These are phyloP conservation scores for Callipepla squamata DNA, from an alignment of 2,113 vertebrate genomes.

Conservation along the genomic window DNA sequence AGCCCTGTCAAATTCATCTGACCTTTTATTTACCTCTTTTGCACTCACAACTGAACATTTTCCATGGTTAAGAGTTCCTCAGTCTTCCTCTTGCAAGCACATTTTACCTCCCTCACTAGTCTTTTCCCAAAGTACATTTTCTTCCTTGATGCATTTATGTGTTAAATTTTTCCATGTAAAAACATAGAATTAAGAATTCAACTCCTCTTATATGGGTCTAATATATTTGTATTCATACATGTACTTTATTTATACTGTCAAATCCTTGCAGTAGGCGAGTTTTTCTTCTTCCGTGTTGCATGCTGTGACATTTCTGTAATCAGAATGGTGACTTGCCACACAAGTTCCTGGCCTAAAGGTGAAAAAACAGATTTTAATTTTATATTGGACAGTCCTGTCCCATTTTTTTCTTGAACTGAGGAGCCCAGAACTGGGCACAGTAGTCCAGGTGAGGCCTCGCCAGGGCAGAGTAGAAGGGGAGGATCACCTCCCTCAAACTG, in stretches of 20 bases:
- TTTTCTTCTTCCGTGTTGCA: not conserved
- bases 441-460: not conserved
- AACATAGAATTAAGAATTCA: not conserved
- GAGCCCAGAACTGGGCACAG: not conserved
- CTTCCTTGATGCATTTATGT: not conserved
- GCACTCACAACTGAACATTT: not conserved
- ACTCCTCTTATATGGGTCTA: accelerated
- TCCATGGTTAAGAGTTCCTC: not conserved
- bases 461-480: not conserved
- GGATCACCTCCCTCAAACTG: not conserved
- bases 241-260: not conserved
- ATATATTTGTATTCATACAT: not conserved
- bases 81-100: not conserved
- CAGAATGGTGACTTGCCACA: not conserved
- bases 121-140: not conserved
- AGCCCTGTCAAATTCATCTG: not conserved
- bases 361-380: not conserved
- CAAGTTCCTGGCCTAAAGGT: not conserved
- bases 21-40: not conserved
- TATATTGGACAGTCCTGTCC: not conserved
- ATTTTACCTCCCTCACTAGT: not conserved
- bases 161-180: not conserved
- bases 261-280: not conserved
- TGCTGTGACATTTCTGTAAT: not conserved
- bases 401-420: not conserved